A percentile compares a stretch with the other conserved stretches of the same genome.
Evolutionary conservation across 2,113 vertebrate species (phyloP).

Genomic region (Indri indri): DNA sequence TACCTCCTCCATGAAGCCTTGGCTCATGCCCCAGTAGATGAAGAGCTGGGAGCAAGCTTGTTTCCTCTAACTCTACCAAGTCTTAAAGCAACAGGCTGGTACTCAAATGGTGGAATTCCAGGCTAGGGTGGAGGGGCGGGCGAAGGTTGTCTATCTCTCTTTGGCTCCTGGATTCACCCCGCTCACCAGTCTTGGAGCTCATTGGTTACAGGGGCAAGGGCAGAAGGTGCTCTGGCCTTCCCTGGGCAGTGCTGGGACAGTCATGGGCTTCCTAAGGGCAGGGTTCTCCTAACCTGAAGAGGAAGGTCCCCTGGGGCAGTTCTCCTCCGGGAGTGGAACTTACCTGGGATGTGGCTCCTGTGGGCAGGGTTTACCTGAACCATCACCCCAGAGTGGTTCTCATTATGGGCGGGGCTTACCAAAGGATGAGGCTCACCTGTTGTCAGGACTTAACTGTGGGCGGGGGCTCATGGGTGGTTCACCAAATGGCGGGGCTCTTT

Average conservation of each 20-base stretch:
- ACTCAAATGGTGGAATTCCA: not conserved
- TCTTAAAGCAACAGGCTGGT: not conserved
- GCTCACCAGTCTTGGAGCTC: not conserved
- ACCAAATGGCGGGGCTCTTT: not conserved
- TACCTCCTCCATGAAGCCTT: not conserved
- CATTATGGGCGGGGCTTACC: not conserved
- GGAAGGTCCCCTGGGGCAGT: not conserved
- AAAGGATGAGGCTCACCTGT: not conserved
- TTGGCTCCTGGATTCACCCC: not conserved
- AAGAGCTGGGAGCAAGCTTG: not conserved
- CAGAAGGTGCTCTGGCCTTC: not conserved
- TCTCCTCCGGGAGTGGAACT: not conserved
- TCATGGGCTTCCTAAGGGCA: not conserved
- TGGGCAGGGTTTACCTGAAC: not conserved
- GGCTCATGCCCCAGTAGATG: not conserved
- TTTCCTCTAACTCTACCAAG: not conserved
- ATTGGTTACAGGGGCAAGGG: not conserved
- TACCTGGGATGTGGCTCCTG: not conserved
- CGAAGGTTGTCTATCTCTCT: not conserved
- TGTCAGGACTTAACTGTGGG: not conserved
- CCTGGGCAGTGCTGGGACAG: not conserved
- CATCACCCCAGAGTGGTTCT: not conserved
- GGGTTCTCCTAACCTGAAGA: not conserved
- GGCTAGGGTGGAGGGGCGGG: not conserved
- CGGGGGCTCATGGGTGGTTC: not conserved